phyloP scores from a whole-genome alignment of 1,140 invertebrate genomes.

The Steinernema feltiae region DNA sequence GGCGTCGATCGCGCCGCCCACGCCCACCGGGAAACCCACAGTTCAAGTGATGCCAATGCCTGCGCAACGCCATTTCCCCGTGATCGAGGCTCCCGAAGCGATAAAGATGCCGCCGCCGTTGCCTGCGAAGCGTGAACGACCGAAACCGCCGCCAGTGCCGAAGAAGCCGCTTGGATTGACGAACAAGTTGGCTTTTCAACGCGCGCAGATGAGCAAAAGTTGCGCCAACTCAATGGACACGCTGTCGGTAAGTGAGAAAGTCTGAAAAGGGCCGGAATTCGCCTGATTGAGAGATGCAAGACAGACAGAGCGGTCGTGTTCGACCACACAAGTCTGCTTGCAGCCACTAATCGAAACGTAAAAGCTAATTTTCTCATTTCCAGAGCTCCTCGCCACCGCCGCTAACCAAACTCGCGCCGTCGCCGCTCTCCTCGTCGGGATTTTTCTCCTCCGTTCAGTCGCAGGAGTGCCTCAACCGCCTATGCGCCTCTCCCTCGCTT shows the following conservation, averaged over 20 bases:
- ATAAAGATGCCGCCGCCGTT: background rate
- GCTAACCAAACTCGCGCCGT: background rate
- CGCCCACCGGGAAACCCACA: constrained; percentile 2
- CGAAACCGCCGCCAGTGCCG: background rate
- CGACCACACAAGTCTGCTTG: no score
- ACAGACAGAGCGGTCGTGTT: no score
- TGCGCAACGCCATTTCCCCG: background rate
- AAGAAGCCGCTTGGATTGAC: constrained; percentile 6
- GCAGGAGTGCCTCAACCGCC: constrained; percentile 12
- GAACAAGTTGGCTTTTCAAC: background rate
- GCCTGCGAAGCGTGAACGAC: background rate
- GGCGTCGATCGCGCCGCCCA: background rate
- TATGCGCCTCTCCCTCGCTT: constrained; percentile 5
- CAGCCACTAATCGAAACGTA: no score
- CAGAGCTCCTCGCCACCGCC: background rate
- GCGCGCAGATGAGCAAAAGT: constrained; percentile 2
- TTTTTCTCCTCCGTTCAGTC: background rate
- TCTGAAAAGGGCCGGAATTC: no score
- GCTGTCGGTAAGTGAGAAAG: background rate
- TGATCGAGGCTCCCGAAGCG: background rate
- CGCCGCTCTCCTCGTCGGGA: background rate
- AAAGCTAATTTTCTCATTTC: no score
- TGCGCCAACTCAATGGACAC: constrained; percentile 3
- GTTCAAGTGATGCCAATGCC: constrained; percentile 12
- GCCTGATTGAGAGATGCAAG: no score